Base-by-base conservation (phyloP, 2,888 invertebrate genomes). In the Dryadula phaetusa region DNA sequence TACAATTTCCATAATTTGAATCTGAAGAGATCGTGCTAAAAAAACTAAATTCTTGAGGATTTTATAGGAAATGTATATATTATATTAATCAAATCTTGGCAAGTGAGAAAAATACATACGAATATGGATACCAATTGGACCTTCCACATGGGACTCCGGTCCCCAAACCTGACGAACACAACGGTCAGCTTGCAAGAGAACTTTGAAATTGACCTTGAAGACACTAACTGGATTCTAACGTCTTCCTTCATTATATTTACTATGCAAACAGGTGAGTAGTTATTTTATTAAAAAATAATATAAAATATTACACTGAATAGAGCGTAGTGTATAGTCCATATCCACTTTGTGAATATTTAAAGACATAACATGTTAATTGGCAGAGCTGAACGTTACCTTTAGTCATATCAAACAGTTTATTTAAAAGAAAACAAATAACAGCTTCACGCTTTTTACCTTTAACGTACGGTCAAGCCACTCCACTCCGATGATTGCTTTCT, bases 211-310 rank as follows among this genome's bases (percentile, higher is more conserved):
- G 97, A 97, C 79, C 87, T 93, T 47, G 97, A 97, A 82, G 98
- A 98, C 81, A 96, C 97, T 12, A 96, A 96, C 76, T 98, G 98
- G 98, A 96, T 98, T 60, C 92, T 98, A 64, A 97, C 97, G 0
- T 96, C 96, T 62, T 96, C 97, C 0, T 98, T 98, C 82, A 97
- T 98, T 78, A 97, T 98, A 74, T 97, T 98, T 83, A 98, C 98
- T 0, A 98, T 98, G 98, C 98, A 98, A 92, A 97, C 98, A 71
- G 98, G 97, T 96, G 85, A 75, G 62, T 52, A 1, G 20, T 8
- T n/a, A 14, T 25, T 25, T 28, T n/a, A n/a, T n/a, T n/a, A n/a
- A n/a, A n/a, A n/a, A n/a, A n/a, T n/a, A n/a, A n/a, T n/a, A n/a
- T n/a, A n/a, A n/a, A n/a, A n/a, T n/a, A n/a, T n/a, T n/a, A n/a